Evolutionary conservation across 30 jellyfish, hydroid and myxozoan genomes (phyloP).

Genomic region (Haliclystus octoradiatus): DNA sequence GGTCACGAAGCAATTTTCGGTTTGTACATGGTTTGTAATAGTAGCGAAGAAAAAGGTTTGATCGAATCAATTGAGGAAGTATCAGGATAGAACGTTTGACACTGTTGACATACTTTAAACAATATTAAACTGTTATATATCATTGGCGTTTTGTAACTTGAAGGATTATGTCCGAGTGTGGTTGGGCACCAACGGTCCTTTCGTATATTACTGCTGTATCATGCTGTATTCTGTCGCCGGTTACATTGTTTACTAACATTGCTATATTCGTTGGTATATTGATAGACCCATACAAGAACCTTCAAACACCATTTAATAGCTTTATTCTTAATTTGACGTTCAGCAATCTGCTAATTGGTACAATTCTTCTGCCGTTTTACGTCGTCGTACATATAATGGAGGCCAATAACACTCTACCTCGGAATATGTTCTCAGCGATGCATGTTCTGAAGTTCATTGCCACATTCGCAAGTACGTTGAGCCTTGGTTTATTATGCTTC

Average conservation of each 20-base stretch:
- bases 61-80: no score
- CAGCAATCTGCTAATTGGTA: constrained; percentile 71
- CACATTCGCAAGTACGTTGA: constrained; percentile 74
- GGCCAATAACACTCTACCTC: constrained; percentile 32
- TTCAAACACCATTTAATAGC: constrained; percentile 77
- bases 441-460: constrained; percentile 73
- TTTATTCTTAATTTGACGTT: constrained; percentile 68
- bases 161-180: no score
- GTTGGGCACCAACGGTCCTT: constrained; percentile 70
- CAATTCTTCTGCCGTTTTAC: constrained; percentile 64
- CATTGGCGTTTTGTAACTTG: no score
- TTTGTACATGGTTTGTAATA: no score
- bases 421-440: constrained; percentile 7
- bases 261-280: constrained; percentile 39
- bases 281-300: constrained; percentile 68
- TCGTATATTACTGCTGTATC: constrained; percentile 54
- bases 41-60: no score
- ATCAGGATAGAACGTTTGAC: no score
- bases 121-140: no score
- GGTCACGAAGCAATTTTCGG: no score
- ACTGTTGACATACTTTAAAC: no score
- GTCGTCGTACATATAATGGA: constrained; percentile 60
- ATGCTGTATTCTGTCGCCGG: constrained; percentile 31
- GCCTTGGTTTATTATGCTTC: constrained; percentile 68
- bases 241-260: constrained; percentile 46